A percentile compares a stretch with the other conserved stretches of the same genome.
Conservation (phyloP, 2,113 vertebrate species). For the Hydrolagus affinis region DNA sequence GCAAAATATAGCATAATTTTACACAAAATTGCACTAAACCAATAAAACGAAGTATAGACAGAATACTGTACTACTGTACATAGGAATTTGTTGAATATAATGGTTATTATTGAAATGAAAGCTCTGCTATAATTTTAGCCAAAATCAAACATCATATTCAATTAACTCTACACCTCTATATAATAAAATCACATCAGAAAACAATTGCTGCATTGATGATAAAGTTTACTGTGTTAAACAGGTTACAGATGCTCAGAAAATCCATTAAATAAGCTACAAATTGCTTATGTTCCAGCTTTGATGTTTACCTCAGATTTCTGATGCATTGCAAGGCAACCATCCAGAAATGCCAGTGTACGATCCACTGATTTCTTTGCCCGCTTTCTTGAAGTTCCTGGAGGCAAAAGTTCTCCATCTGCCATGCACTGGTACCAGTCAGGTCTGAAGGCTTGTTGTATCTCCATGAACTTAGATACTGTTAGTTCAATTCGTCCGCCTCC, state of each 20-base stretch:
- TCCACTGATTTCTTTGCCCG: conserved; percentile 82
- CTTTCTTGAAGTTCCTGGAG: conserved; percentile 60
- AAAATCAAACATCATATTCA: too few species aligned
- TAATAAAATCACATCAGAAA: background rate
- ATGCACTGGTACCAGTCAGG: conserved; percentile 92
- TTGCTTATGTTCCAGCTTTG: too few species aligned
- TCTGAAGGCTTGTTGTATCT: conserved; percentile 67
- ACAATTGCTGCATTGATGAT: too few species aligned
- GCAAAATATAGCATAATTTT: background rate
- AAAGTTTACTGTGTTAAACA: too few species aligned
- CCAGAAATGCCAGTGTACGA: conserved; percentile 78
- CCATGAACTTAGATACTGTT: conserved; percentile 76
- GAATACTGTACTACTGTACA: background rate
- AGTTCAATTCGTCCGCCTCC: conserved; percentile 82
- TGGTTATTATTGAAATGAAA: background rate
- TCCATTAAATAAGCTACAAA: too few species aligned
- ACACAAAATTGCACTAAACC: background rate
- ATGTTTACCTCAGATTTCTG: conserved; percentile 65
- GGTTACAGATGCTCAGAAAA: too few species aligned
- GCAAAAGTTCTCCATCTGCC: conserved; percentile 77
- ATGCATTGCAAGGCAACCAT: conserved; percentile 69
- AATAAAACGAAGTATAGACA: background rate
- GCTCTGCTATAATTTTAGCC: too few species aligned
- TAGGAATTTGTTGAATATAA: background rate
- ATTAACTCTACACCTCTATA: too few species aligned